Percentiles rank a stretch among this genome's conserved stretches.
phyloP scores from a whole-genome alignment of 2,113 vertebrate genomes.

The Tichodroma muraria region DNA sequence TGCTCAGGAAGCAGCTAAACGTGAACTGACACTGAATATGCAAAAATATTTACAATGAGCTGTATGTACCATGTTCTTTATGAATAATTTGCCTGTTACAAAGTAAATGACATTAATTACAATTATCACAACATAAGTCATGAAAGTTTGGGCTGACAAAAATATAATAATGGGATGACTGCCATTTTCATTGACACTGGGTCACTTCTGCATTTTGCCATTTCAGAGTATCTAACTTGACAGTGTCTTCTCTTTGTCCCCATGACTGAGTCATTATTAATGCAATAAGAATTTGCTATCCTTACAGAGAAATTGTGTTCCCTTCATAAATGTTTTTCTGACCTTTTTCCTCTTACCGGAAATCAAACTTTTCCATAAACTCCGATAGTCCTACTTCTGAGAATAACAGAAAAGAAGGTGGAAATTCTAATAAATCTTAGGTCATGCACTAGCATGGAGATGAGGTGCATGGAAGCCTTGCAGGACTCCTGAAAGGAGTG shows the following conservation, averaged over 20 bases:
- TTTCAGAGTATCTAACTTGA: not conserved
- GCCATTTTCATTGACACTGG: not conserved
- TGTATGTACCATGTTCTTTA: not conserved
- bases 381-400: not conserved
- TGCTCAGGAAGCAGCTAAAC: not conserved
- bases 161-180: not conserved
- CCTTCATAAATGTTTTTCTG: not conserved
- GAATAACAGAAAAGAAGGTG: not conserved
- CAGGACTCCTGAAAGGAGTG: not conserved
- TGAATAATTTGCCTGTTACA: not conserved
- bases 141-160: not conserved
- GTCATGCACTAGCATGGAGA: not conserved
- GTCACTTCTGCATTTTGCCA: not conserved
- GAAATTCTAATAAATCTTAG: not conserved
- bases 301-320: not conserved
- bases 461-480: not conserved
- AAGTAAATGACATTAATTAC: not conserved
- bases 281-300: not conserved
- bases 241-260: not conserved
- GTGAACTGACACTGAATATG: not conserved
- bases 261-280: not conserved
- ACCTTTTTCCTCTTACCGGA: not conserved
- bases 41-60: not conserved
- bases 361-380: not conserved
- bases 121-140: not conserved